phyloP scores from a whole-genome alignment of 2,113 vertebrate species.

The Suricata suricatta region DNA sequence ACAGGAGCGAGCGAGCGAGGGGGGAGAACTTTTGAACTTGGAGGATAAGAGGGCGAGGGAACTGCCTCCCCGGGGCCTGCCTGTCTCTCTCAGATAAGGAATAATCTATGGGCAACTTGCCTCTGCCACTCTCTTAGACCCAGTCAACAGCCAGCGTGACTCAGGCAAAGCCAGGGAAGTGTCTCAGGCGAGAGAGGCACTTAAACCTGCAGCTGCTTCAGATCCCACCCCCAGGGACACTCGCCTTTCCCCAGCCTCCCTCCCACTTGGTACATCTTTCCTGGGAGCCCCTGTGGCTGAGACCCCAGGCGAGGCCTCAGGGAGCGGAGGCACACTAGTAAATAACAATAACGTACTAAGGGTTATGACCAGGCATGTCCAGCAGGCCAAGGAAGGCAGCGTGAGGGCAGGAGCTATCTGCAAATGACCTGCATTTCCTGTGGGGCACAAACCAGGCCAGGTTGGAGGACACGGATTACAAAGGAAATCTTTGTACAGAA shows the following conservation, averaged over 20 bases:
- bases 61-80: background rate
- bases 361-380: background rate
- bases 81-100: conserved; percentile 59
- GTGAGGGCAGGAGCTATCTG: background rate
- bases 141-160: conserved; percentile 52
- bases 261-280: background rate
- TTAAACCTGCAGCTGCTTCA: background rate
- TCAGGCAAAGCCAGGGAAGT: conserved; percentile 19
- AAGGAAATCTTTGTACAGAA: background rate
- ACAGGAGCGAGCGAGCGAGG: background rate
- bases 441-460: background rate
- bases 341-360: no score
- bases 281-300: background rate
- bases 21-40: background rate
- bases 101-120: background rate
- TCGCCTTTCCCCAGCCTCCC: background rate
- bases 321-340: background rate
- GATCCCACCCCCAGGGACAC: background rate
- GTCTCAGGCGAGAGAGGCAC: conserved; percentile 27
- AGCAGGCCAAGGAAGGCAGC: background rate
- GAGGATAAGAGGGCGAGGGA: conserved; percentile 28
- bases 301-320: background rate
- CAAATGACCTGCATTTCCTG: background rate
- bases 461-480: background rate
- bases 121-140: conserved; percentile 3